Base-by-base conservation (phyloP, 2,797 vertebrate genomes). In the Chrysocyon brachyurus region DNA sequence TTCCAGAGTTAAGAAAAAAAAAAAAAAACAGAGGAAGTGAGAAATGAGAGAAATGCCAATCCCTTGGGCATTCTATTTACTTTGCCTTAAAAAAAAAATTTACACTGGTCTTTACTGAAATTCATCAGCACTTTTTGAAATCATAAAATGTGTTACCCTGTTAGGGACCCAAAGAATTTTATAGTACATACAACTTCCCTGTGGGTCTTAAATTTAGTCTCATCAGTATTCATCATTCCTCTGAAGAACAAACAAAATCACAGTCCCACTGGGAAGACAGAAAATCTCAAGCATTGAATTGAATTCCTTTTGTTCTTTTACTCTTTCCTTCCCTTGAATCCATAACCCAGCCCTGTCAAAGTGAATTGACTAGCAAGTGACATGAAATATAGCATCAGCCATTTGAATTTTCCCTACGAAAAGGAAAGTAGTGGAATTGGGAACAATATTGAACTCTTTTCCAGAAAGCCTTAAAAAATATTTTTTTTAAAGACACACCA, bases 221-320 rank as follows among this genome's bases (percentile, higher is more conserved):
- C 79, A 98, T 97, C 96, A 94, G 88, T 96, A 98, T 98, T 96
- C 97, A 97, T 92, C 83, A 96, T 88, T 97, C 64, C 86, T 95
- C 90, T 96, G 77, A 97, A 97, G 96, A 98, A 96, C 97, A 98
- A 97, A 98, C 96, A 96, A 93, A 97, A 97, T 64, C 57, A 93
- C 72, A 91, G 84, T 96, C 96, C 96, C 97, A 96, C 94, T 96
- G 97, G 97, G 94, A 97, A 96, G 90, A 93, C 59, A 96, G 92
- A 86, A 75, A 85, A 28, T 95, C 92, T 96, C 79, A 82, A 93
- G 95, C 88, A 94, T 72, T 77, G 56, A 94, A 86, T 87, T 90
- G 79, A 91, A 73, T 89, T 96, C 33, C 84, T 97, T 98, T 96
- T 97, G 97, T 98, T 97, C 96, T 98, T 96, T 96, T 78, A 56